Base-by-base conservation (phyloP, 35 echinoderm and acorn worm genomes). In the Chiridota heheva region DNA sequence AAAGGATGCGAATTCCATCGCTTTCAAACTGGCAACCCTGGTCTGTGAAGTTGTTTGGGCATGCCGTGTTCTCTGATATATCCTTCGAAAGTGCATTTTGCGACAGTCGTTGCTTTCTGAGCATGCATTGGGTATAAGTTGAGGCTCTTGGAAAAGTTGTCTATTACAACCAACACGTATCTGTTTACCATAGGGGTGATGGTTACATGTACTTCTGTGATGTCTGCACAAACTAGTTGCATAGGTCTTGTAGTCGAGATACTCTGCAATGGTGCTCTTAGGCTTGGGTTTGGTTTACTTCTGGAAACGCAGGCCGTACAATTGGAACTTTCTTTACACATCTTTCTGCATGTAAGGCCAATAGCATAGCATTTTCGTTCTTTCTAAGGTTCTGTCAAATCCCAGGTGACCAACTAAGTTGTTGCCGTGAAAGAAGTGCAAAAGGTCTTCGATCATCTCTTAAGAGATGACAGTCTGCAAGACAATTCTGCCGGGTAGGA, bases 11-110 rank as follows among this genome's bases (percentile, higher is more conserved):
- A 4, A 72, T 38, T 31, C 82, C 34, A 0, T 72, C 27, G 7
- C 55, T 25, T 39, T 88, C 77, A 63, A 88, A 88, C 58, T 88
- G 62, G 4, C 38, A 15, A 7, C 63, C 86, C 48, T 88, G 86
- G 36, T 88, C 86, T 17, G 77, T 46, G 30, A 61, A n/a, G n/a
- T n/a, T n/a, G n/a, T n/a, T n/a, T n/a, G n/a, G 83, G 18, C 64
- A 20, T 1, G 33, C 72, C 38, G 29, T 76, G 42, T 76, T 76
- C 8, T 33, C 44, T 3, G 22, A 25, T 76, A 32, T 17, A 76
- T 28, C 53, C 10, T 76, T 81, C 41, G 22, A 67, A 83, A 1
- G 45, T 2, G 41, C 26, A 34, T 2, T 32, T 69, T 36, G 80
- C 18, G 7, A 70, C 63, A 10, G 80, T 83, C 0, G 34, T 51